Base-by-base conservation (phyloP, 1,140 invertebrate species). In the Coenobita brevimanus region DNA sequence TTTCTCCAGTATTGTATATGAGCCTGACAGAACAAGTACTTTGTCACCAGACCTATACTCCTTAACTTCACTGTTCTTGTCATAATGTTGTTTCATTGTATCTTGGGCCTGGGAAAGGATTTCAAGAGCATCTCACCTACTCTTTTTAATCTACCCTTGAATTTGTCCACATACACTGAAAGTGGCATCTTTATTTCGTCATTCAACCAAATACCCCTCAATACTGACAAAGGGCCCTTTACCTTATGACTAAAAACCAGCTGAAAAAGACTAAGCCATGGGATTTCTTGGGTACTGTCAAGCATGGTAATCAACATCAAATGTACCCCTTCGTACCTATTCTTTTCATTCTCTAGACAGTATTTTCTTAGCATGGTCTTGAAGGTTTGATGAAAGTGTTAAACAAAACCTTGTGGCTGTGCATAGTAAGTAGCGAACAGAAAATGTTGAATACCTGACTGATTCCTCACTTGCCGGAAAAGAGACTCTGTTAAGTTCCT, bases 221-320 rank as follows among this genome's bases (percentile, higher is more conserved):
- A 38, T 8, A 75, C 24, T 6, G 71, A 6, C 36, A 75, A 75
- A 33, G 71, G 71, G 13, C 71, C 71, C n/a, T 33, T 75, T 33
- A 75, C 71, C 24, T 75, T 8, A 36, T 75, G 71, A 30, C 17
- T 33, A 75, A 36, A 75, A 75, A 75, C 71, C n/a, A 75, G n/a
- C 27, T 38, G 27, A 38, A 75, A 75, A 30, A 33, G 71, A 38
- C 71, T 75, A 38, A 75, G 36, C 6, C 71, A 15, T 10, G 36
- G 71, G 10, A 33, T 6, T 8, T 75, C 71, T 36, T 75, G 71
- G 17, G n/a, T n/a, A 33, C 27, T 33, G 6, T 75, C 71, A n/a
- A n/a, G n/a, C n/a, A 38, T 38, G 36, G 71, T 33, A 75, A 75
- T 30, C n/a, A 75, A 36, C 71, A 75, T 30, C 8, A 75, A 10